Evolutionary conservation across 2,113 vertebrate species (phyloP).

Genomic region (Brevimyrus niger): DNA sequence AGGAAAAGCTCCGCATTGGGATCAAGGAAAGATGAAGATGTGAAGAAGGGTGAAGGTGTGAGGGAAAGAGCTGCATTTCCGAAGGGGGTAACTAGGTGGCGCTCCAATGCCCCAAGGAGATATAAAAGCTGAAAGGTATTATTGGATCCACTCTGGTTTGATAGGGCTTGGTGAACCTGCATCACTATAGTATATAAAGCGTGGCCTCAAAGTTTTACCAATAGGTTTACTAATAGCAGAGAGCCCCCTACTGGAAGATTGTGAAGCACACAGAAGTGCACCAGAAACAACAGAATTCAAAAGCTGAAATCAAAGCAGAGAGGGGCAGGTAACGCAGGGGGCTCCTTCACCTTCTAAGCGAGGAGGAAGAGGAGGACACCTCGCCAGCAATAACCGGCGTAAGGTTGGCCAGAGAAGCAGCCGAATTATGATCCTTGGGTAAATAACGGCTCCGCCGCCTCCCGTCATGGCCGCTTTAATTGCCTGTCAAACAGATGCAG

Average conservation of each 20-base stretch:
- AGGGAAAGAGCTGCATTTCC: not conserved
- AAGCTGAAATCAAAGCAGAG: not conserved
- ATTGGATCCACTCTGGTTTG: not conserved
- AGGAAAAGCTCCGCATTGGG: not conserved
- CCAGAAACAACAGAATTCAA: not conserved
- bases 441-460: conserved; percentile 27
- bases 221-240: not conserved
- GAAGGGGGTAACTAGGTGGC: not conserved
- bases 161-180: not conserved
- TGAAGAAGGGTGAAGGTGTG: not conserved
- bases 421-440: conserved; percentile 38
- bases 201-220: not conserved
- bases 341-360: not conserved
- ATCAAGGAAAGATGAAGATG: not conserved
- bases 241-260: not conserved
- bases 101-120: not conserved
- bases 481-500: conserved; percentile 10
- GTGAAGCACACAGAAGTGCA: not conserved
- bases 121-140: not conserved
- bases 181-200: not conserved
- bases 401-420: conserved; percentile 31
- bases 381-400: not conserved
- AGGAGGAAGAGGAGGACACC: not conserved
- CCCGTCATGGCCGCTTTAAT: conserved; percentile 14
- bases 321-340: not conserved